Evolutionary conservation across 2,888 invertebrate genomes (phyloP), one percentile per base, ranked within the genome.

Genomic region (Dolichomitus sp.): DNA sequence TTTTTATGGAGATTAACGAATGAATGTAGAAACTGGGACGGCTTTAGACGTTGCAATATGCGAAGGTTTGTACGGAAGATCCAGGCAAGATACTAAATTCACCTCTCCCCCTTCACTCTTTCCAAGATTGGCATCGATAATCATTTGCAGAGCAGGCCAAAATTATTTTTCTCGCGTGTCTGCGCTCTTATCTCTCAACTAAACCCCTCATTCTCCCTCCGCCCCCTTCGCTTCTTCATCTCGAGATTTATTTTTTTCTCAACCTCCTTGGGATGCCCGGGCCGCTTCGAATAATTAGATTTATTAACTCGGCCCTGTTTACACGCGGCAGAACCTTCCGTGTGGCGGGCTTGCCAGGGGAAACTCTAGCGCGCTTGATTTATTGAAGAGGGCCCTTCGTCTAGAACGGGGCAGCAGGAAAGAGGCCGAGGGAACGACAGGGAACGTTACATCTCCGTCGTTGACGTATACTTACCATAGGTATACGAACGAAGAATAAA

Each of bases 221-320:
- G 63, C 37, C 61, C 9, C 54, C 54, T 23, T 52, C 63, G 33
- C 37, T 61, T 37, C 40, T 12, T 23, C 69, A 57, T 54, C 68
- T 61, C 37, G n/a, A 52, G 61, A 73, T 63, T 77, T 74, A 17
- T 61, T 63, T 52, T 52, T 50, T 40, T 68, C 72, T 59, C 57
- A 57, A 65, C 19, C 70, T 50, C 70, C 72, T 19, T 42, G 50
- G 76, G 59, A 74, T 69, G 68, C 76, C 73, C 81, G 74, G 50
- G 72, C 73, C 81, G 83, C 85, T 81, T 81, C 84, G 81, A 87
- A 87, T 90, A 90, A 90, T 90, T 89, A 91, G 89, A 90, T 90
- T 90, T 90, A 91, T 90, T 88, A 91, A 90, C 89, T 88, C 86
- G 76, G 83, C 86, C 78, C 84, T 90, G 89, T 90, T 90, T 91